Conservation (phyloP, 2,888 invertebrate genomes). For the Metopia argyrocephala region DNA sequence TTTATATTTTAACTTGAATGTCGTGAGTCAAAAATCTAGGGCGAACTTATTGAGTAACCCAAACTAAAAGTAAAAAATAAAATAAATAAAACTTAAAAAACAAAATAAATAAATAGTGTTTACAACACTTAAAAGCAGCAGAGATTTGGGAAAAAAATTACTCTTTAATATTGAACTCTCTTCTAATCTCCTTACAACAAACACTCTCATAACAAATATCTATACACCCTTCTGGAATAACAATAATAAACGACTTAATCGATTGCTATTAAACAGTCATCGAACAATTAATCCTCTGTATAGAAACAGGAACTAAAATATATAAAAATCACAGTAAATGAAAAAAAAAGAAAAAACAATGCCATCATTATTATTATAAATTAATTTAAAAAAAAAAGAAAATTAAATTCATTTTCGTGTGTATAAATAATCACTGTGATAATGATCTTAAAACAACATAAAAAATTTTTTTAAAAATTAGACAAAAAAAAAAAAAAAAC, state of each 20-base stretch:
- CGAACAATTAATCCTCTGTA: conserved; percentile 28
- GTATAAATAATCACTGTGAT: conserved; percentile 58
- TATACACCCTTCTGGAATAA: neutral
- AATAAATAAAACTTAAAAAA: neutral
- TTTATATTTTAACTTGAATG: conserved; percentile 60
- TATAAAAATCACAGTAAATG: conserved; percentile 18
- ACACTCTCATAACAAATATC: neutral
- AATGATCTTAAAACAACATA: conserved; percentile 42
- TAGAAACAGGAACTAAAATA: conserved; percentile 48
- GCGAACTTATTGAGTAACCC: conserved; percentile 62
- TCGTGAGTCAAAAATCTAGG: conserved; percentile 65
- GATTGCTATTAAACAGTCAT: conserved; percentile 9
- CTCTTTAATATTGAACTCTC: conserved; percentile 29
- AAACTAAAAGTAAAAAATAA: conserved; percentile 18
- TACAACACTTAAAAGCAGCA: conserved; percentile 11
- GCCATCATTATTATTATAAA: neutral
- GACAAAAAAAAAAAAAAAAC: conserved; percentile 19
- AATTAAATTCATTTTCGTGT: conserved; percentile 51
- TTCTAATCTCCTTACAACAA: no score
- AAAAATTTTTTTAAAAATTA: no score
- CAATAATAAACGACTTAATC: neutral
- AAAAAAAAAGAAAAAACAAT: conserved; percentile 3
- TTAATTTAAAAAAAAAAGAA: neutral
- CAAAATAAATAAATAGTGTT: conserved; percentile 7
- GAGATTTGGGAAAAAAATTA: conserved; percentile 12